Evolutionary conservation across 2,888 invertebrate genomes (phyloP), one percentile per base, ranked within the genome.

Genomic region (Exephanes ischioxanthus): DNA sequence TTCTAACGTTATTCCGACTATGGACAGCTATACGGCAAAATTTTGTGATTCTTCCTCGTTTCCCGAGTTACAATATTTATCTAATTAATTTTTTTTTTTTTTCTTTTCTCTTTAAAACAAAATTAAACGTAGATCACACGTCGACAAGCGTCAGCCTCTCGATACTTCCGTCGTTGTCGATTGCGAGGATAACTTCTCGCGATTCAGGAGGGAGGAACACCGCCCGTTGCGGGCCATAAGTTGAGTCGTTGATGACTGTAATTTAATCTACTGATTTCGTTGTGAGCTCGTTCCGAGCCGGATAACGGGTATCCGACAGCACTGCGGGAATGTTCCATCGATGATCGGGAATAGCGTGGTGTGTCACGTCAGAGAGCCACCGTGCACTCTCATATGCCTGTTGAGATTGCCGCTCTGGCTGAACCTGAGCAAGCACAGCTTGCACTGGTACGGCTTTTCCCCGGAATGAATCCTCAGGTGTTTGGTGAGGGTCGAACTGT

Each of bases 351-450:
- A 86, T 80, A 88, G 86, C 58, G 83, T 73, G 86, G 82, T 88
- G 86, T 93, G 94, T 94, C 94, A 94, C 94, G 94, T 94, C 84
- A 94, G 80, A 86, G 94, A 93, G 14, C 93, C 92, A 53, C 97
- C 97, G 93, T 99, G 99, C 3, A 99, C 99, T 90, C 99, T 96
- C 99, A 99, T 99, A 94, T 99, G 99, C 91, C 99, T 96, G 95
- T 99, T 99, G 86, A 99, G 95, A 94, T 99, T 99, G 83, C 99
- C 99, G 61, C 99, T 99, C 94, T 99, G 99, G 6, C 99, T 99
- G 94, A 99, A 99, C 94, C 99, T 96, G 89, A 99, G 95, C 91
- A 99, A 95, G 94, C 99, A 99, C 85, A 99, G 95, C 95, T 98
- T 98, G 94, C 99, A 99, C 93, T 99, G 98, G 94, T 99, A 99